These are phyloP conservation scores for Brachirus orientalis DNA, from an alignment of 2,113 vertebrate species.

Conservation along the genomic window DNA sequence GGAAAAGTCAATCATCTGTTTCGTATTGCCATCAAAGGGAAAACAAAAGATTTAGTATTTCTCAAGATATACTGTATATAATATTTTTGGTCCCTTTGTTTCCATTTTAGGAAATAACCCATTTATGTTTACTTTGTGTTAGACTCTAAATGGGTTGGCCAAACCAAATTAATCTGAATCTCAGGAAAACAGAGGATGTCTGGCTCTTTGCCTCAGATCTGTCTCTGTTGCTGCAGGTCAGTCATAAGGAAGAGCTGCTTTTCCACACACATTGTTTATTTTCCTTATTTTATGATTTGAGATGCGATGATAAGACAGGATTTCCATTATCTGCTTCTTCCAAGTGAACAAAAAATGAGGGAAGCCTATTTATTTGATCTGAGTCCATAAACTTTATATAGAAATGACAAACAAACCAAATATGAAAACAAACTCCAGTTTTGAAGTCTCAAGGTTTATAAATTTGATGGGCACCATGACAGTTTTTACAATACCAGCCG, in stretches of 20 bases:
- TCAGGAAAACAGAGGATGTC: conserved; percentile 62
- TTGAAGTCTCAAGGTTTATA: no score
- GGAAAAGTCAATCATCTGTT: conserved; percentile 1
- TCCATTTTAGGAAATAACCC: conserved; percentile 34
- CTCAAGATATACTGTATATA: conserved; percentile 11
- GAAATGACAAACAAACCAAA: no score
- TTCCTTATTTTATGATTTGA: conserved; percentile 13
- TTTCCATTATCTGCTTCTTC: not conserved
- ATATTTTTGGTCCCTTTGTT: conserved; percentile 37
- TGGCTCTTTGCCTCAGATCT: conserved; percentile 45
- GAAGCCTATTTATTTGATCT: not conserved
- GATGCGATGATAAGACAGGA: conserved; percentile 3
- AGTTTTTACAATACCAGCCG: no score
- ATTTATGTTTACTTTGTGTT: conserved; percentile 59
- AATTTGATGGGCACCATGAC: no score
- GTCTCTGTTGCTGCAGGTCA: conserved; percentile 34
- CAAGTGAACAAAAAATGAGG: conserved; percentile 1
- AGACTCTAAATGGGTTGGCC: conserved; percentile 34
- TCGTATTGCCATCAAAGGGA: conserved; percentile 29
- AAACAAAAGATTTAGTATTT: conserved; percentile 18
- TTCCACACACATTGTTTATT: conserved; percentile 15
- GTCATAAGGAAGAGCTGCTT: conserved; percentile 17
- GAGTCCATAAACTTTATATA: not conserved
- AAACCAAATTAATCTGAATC: conserved; percentile 74
- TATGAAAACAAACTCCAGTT: no score